Conservation (phyloP, 2,888 invertebrate species). For the Chaetogeoica ovagalla region DNA sequence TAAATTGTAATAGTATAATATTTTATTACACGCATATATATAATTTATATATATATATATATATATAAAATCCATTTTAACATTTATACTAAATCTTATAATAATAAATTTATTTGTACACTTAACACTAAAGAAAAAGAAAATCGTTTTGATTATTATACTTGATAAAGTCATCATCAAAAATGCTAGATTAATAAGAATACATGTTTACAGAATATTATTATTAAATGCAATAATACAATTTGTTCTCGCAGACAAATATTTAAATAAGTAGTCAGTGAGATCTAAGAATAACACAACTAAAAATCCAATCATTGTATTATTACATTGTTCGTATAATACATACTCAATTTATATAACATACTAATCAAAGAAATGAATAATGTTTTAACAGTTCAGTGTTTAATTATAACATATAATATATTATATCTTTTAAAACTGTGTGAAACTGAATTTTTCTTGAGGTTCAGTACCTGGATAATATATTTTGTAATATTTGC, state of each 20-base stretch:
- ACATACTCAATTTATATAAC: too few species aligned
- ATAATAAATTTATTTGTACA: conserved; percentile 27
- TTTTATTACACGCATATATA: conserved; percentile 6
- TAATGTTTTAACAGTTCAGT: too few species aligned
- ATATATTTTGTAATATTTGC: too few species aligned
- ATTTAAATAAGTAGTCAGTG: conserved; percentile 35
- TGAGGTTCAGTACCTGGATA: too few species aligned
- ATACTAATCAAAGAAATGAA: too few species aligned
- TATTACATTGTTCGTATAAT: too few species aligned
- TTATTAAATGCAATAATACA: conserved; percentile 33
- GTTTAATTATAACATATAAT: too few species aligned
- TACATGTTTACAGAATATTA: background rate
- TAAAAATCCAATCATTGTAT: background rate
- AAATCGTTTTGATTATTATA: conserved; percentile 45
- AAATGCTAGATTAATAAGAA: conserved; percentile 29
- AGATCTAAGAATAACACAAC: conserved; percentile 38
- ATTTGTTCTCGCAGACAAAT: conserved; percentile 17
- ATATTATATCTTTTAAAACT: too few species aligned
- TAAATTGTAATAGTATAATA: conserved; percentile 34
- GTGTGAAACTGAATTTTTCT: too few species aligned
- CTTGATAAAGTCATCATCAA: background rate
- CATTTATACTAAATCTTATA: conserved; percentile 36
- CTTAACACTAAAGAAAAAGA: conserved; percentile 33
- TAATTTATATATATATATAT: too few species aligned
- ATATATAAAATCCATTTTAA: too few species aligned